These are phyloP conservation scores for Mycalesis mineus DNA, from an alignment of 2,888 invertebrate species.

Conservation along the genomic window DNA sequence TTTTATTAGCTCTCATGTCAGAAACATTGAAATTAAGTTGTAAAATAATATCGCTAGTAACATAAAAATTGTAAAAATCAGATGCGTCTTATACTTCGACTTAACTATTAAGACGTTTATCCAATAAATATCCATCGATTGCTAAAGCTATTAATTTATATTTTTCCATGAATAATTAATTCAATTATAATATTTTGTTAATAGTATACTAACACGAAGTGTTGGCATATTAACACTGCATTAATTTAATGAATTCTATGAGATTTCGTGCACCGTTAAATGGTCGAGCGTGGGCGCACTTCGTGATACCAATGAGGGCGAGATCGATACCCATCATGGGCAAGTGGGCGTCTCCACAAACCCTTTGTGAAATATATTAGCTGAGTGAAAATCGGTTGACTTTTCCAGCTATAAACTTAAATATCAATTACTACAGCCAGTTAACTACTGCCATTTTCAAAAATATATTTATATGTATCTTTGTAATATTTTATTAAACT, in stretches of 20 bases:
- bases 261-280: conserved; percentile 9
- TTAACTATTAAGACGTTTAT: neutral
- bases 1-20: no score
- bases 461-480: no score
- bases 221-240: conserved; percentile 5
- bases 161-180: neutral
- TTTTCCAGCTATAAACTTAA: conserved; percentile 61
- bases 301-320: conserved; percentile 60
- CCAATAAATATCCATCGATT: neutral
- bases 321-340: conserved; percentile 61
- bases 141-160: neutral
- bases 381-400: conserved; percentile 66
- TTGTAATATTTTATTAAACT: no score
- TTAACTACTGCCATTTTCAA: no score
- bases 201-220: neutral
- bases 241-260: conserved; percentile 15
- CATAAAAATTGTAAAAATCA: no score
- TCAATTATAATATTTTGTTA: neutral
- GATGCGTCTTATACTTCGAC: no score
- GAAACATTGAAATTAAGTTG: no score
- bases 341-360: conserved; percentile 67
- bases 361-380: conserved; percentile 71
- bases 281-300: conserved; percentile 23
- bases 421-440: no score
- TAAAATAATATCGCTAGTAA: no score